These are phyloP conservation scores for Myrmecobius fasciatus DNA, from an alignment of 2,113 vertebrate genomes.

Conservation along the genomic window DNA sequence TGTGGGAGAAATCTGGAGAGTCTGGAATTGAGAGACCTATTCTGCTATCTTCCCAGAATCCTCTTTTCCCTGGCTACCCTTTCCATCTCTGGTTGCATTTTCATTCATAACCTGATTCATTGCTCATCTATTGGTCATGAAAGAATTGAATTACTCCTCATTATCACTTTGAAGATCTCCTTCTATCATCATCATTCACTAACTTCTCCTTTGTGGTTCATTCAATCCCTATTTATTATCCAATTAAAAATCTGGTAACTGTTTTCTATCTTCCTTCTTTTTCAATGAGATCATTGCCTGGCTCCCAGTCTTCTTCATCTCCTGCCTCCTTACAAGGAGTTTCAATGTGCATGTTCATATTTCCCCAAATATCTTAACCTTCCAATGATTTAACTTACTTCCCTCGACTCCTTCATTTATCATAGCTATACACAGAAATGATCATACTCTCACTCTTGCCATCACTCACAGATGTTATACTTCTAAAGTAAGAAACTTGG, in stretches of 20 bases:
- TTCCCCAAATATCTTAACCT: neutral
- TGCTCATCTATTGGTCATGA: neutral
- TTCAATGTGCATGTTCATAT: neutral
- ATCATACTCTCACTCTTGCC: neutral
- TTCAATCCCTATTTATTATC: neutral
- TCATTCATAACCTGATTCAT: neutral
- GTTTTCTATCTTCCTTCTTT: neutral
- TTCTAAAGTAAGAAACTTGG: neutral
- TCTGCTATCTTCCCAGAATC: too few relatives aligned
- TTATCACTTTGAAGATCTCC: neutral
- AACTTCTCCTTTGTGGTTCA: neutral
- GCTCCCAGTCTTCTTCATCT: neutral
- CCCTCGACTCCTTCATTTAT: neutral
- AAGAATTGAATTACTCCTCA: neutral
- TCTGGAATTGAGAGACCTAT: too few relatives aligned
- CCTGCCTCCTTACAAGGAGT: neutral
- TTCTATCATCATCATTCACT: neutral
- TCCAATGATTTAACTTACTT: neutral
- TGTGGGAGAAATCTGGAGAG: too few relatives aligned
- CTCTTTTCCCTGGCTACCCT: neutral
- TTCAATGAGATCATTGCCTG: neutral
- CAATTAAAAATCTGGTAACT: neutral
- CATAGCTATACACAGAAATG: neutral
- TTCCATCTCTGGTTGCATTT: neutral
- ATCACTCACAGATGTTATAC: neutral